Evolutionary conservation across 2,888 invertebrate species (phyloP).

Genomic region (Heliconius charithonia): DNA sequence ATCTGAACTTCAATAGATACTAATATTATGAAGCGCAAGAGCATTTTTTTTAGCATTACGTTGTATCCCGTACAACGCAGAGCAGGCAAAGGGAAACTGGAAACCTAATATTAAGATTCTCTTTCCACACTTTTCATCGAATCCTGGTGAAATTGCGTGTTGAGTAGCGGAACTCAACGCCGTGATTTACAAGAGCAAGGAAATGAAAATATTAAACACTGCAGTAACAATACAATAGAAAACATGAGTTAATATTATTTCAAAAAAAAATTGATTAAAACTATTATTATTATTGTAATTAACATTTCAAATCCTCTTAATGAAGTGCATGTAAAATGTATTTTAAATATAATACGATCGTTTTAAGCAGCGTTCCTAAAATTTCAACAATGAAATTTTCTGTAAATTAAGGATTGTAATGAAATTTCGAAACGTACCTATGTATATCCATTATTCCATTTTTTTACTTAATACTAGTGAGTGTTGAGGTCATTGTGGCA

Average conservation of each 20-base stretch:
- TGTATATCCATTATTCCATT: no score
- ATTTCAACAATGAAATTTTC: background rate
- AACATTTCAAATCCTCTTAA: background rate
- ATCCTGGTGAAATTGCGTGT: no score
- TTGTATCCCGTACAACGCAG: background rate
- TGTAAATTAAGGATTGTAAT: background rate
- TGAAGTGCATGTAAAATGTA: background rate
- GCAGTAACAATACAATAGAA: background rate
- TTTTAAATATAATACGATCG: background rate
- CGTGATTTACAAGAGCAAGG: no score
- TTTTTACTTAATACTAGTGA: no score
- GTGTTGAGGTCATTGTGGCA: background rate
- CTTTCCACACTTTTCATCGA: no score
- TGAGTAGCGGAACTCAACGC: no score
- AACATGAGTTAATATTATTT: background rate
- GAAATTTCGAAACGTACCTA: background rate
- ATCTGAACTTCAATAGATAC: no score
- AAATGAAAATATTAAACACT: no score
- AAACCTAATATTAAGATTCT: background rate
- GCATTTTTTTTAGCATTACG: no score
- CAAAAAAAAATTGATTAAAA: background rate
- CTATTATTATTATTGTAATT: background rate
- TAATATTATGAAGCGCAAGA: no score
- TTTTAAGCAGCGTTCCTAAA: no score
- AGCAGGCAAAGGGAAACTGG: background rate